Conservation (phyloP, 2,797 vertebrate genomes). For the Lepilemur ruficaudatus region DNA sequence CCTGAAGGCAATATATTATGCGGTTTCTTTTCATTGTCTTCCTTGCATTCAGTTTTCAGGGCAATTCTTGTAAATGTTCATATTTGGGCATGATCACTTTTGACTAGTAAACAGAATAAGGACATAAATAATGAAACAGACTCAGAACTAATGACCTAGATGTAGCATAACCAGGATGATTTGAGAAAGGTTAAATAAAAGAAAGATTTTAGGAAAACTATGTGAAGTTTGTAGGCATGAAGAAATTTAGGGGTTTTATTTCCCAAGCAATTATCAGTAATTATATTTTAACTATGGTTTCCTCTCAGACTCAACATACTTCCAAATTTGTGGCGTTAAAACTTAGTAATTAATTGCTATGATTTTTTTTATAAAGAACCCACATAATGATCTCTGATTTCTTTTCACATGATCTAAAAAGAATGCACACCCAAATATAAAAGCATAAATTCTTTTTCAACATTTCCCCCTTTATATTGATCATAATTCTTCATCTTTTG, state of each 20-base stretch:
- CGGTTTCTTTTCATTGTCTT: slow-evolving; percentile 39
- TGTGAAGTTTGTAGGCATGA: slow-evolving; percentile 10
- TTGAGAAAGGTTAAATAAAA: not conserved
- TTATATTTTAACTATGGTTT: slow-evolving; percentile 49
- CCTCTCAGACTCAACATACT: not conserved
- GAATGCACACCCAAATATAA: not conserved
- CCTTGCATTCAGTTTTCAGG: not conserved
- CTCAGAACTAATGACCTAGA: slow-evolving; percentile 46
- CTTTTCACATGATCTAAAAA: not conserved
- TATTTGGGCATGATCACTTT: slow-evolving; percentile 40
- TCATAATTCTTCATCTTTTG: not conserved
- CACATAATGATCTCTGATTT: not conserved
- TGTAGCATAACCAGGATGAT: slow-evolving; percentile 19
- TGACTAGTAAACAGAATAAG: slow-evolving; percentile 19
- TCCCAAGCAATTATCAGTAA: slow-evolving; percentile 13
- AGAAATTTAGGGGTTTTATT: slow-evolving; percentile 3
- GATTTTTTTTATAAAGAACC: not conserved
- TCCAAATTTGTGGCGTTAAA: slow-evolving; percentile 38
- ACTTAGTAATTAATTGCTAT: slow-evolving; percentile 35
- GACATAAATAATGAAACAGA: slow-evolving; percentile 52
- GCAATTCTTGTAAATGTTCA: slow-evolving; percentile 13
- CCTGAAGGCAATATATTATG: slow-evolving; percentile 47
- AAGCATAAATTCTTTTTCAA: not conserved
- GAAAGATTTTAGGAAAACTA: slow-evolving; percentile 32
- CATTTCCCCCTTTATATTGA: not conserved